Conservation (phyloP, 92 coral and sea anemone species). For the Blastomussa wellsi region DNA sequence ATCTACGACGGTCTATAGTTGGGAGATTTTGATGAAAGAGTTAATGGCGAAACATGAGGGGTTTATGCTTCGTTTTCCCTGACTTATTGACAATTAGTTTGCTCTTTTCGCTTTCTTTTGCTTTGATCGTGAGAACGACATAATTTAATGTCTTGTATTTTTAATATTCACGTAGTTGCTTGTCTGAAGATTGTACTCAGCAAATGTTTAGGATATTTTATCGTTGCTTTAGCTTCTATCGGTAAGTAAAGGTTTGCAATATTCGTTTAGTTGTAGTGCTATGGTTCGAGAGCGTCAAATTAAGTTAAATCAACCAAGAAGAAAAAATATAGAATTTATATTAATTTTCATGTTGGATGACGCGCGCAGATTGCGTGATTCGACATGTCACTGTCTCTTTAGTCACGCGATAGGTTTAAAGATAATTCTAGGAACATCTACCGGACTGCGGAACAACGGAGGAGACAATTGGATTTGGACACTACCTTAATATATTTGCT, state of each 20-base stretch:
- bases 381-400: not conserved
- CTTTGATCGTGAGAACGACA: not conserved
- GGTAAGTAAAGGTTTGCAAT: conserved; percentile 57
- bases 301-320: no score
- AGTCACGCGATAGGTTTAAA: not conserved
- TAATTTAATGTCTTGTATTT: not conserved
- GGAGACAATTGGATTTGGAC: not conserved
- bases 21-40: no score
- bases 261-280: not conserved
- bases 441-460: not conserved
- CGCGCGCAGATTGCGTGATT: no score
- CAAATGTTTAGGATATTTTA: conserved; percentile 86
- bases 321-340: no score
- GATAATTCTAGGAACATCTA: not conserved
- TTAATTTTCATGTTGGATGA: no score
- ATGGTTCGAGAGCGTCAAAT: not conserved
- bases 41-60: not conserved
- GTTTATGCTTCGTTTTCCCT: not conserved
- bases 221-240: conserved; percentile 79
- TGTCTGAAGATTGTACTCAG: conserved; percentile 88
- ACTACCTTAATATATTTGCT: not conserved
- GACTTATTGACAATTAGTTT: not conserved
- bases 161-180: conserved; percentile 58
- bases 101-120: not conserved
- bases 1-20: not conserved